Conservation (phyloP, 1,140 invertebrate species). For the Bombus pascuorum region DNA sequence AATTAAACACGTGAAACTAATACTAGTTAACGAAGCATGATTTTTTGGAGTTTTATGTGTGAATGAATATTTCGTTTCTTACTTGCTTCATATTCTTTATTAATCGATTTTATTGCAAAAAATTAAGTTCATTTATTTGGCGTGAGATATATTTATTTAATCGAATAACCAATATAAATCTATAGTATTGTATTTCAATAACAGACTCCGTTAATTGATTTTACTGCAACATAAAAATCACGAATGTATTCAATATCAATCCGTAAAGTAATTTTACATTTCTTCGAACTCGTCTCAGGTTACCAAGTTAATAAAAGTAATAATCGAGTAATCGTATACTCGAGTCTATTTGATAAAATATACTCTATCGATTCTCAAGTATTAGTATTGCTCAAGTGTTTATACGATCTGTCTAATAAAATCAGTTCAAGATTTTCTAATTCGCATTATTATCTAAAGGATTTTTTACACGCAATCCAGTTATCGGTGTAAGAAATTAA, state of each 20-base stretch:
- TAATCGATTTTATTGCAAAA: background rate
- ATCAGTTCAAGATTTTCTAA: background rate
- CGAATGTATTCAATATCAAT: background rate
- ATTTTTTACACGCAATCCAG: background rate
- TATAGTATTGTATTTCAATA: background rate
- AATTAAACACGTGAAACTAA: background rate
- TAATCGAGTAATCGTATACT: background rate
- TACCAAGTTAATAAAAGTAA: background rate
- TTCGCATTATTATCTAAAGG: background rate
- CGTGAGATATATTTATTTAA: background rate
- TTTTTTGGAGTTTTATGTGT: background rate
- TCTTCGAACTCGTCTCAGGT: background rate
- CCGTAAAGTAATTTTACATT: background rate
- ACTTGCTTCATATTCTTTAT: background rate
- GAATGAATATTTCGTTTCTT: no score
- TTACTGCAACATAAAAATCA: background rate
- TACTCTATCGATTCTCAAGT: background rate
- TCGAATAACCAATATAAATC: background rate
- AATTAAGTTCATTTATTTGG: background rate
- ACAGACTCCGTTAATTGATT: background rate
- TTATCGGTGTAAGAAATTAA: background rate
- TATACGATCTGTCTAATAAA: background rate
- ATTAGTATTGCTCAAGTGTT: background rate
- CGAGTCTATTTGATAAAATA: constrained; percentile 13
- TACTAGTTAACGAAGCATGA: background rate